Evolutionary conservation across 2,797 vertebrate species (phyloP).

Genomic region (Poecilia gillii): DNA sequence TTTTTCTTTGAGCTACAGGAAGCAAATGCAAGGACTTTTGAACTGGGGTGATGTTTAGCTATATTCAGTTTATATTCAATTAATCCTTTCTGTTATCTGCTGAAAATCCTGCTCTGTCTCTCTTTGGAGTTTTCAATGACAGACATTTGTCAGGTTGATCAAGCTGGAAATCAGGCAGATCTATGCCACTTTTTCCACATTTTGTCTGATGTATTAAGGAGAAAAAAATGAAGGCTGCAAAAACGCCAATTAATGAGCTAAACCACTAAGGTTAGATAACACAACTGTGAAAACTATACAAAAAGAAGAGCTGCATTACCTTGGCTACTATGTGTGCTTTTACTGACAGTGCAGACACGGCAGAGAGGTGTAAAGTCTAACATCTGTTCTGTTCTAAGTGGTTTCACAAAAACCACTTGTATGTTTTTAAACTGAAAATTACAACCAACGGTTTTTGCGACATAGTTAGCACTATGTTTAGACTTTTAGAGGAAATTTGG

Average conservation of each 20-base stretch:
- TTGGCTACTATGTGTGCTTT: background rate
- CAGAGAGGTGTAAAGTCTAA: background rate
- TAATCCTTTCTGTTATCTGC: background rate
- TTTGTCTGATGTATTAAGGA: background rate
- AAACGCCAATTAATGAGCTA: background rate
- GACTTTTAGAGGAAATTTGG: slow-evolving; percentile 1
- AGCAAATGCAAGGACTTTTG: background rate
- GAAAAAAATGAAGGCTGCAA: background rate
- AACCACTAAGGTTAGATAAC: background rate
- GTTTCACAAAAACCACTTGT: background rate
- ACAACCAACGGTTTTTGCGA: background rate
- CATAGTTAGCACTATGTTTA: background rate
- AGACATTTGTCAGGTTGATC: background rate
- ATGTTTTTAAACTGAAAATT: background rate
- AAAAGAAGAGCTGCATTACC: background rate
- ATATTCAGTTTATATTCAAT: background rate
- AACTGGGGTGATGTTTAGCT: background rate
- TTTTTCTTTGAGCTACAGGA: background rate
- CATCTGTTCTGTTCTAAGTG: slow-evolving; percentile 4
- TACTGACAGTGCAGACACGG: background rate
- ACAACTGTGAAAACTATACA: background rate
- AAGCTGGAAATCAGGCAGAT: background rate
- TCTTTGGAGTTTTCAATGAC: background rate
- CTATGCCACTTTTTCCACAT: background rate
- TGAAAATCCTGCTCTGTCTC: background rate